These are phyloP conservation scores for Nothocercus nigrocapillus DNA, from an alignment of 2,113 vertebrate species.

Conservation along the genomic window DNA sequence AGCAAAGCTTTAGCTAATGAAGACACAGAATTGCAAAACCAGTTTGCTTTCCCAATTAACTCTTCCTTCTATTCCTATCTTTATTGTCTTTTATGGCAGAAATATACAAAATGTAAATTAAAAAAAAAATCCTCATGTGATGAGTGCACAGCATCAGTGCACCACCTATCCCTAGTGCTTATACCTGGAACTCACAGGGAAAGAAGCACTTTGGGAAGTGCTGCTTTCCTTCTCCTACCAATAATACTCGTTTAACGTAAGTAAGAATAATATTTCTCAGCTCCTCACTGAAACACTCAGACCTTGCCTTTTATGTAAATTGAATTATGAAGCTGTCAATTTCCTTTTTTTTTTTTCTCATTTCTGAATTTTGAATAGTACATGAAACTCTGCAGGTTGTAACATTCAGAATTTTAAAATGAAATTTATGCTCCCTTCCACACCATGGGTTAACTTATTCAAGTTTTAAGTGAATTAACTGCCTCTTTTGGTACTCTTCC, in stretches of 20 bases:
- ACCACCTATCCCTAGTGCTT: not conserved
- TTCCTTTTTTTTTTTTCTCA: not conserved
- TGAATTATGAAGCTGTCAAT: not conserved
- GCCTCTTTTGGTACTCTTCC: not conserved
- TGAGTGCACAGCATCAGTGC: not conserved
- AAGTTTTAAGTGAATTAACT: not conserved
- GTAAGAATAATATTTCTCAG: not conserved
- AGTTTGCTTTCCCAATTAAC: not conserved
- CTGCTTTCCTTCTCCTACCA: not conserved
- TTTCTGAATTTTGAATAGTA: not conserved
- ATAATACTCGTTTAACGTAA: not conserved
- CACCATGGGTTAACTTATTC: not conserved
- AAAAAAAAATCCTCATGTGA: not conserved
- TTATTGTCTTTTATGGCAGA: not conserved
- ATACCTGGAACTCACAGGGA: not conserved
- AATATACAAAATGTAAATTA: not conserved
- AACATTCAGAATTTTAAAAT: not conserved
- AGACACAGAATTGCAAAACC: not conserved
- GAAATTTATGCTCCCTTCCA: not conserved
- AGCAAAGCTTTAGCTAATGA: not conserved
- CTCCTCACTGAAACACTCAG: not conserved
- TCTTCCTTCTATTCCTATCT: not conserved
- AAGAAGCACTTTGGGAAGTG: not conserved
- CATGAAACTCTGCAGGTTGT: not conserved
- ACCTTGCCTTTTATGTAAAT: not conserved